Percentiles rank a stretch among this genome's conserved stretches.
Conservation (phyloP, 2,113 vertebrate genomes). For the Mystacornis crossleyi region DNA sequence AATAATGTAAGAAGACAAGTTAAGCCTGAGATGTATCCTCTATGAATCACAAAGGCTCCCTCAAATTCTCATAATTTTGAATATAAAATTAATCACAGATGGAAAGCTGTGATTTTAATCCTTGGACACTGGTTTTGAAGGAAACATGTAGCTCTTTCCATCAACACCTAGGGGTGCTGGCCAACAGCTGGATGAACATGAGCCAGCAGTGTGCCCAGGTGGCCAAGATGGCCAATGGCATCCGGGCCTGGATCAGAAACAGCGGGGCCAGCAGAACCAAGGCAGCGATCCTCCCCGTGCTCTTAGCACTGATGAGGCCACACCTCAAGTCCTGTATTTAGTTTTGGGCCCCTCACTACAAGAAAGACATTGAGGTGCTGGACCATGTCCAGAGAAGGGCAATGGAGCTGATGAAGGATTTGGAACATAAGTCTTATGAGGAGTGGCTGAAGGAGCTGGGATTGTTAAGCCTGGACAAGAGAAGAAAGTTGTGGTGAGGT, state of each 20-base stretch:
- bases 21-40: background rate
- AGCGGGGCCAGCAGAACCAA: background rate
- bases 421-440: background rate
- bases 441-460: background rate
- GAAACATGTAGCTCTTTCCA: background rate
- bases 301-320: background rate
- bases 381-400: background rate
- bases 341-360: background rate
- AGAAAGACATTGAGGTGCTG: background rate
- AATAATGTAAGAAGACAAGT: background rate
- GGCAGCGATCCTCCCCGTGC: rapidly evolving
- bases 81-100: background rate
- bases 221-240: background rate
- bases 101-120: background rate
- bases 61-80: background rate
- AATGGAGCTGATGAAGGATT: background rate
- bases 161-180: background rate
- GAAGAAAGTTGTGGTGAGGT: background rate
- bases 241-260: background rate
- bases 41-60: background rate
- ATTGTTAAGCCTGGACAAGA: background rate
- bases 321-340: background rate
- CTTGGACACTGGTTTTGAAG: background rate
- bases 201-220: background rate
- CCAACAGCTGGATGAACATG: background rate